Evolutionary conservation across 2,113 vertebrate species (phyloP).

Genomic region (Gnathonemus longibarbis): DNA sequence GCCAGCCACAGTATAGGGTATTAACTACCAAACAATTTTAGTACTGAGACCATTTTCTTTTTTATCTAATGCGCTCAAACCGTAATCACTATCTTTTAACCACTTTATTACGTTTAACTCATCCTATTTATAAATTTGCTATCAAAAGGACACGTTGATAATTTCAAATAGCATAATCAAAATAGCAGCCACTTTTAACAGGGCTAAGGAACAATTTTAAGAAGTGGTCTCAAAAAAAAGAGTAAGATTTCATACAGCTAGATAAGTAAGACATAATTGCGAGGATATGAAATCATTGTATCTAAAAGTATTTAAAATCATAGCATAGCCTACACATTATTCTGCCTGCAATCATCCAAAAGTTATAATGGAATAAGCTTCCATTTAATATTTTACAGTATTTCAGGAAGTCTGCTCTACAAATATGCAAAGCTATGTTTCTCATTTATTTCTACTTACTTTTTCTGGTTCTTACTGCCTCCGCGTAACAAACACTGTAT

Average conservation of each 20-base stretch:
- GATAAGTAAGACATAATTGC: neutral
- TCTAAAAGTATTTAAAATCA: neutral
- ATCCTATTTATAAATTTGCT: neutral
- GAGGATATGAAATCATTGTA: neutral
- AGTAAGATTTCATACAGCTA: neutral
- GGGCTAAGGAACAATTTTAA: neutral
- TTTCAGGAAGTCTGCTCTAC: constrained; percentile 11
- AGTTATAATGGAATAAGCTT: neutral
- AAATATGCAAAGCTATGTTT: neutral
- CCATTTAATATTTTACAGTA: neutral
- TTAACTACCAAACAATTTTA: neutral
- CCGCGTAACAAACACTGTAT: constrained; percentile 42
- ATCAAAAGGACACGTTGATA: neutral
- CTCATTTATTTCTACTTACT: constrained; percentile 46
- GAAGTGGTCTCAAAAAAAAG: neutral
- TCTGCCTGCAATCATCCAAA: neutral
- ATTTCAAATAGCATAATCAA: neutral
- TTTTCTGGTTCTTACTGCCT: constrained; percentile 47
- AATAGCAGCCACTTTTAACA: neutral
- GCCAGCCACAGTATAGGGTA: neutral
- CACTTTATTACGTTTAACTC: neutral
- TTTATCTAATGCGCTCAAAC: neutral
- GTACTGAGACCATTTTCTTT: neutral
- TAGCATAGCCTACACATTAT: neutral
- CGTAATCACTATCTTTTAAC: neutral